These are phyloP conservation scores for Lagopus leucura DNA, from an alignment of 2,113 vertebrate species.

Conservation along the genomic window DNA sequence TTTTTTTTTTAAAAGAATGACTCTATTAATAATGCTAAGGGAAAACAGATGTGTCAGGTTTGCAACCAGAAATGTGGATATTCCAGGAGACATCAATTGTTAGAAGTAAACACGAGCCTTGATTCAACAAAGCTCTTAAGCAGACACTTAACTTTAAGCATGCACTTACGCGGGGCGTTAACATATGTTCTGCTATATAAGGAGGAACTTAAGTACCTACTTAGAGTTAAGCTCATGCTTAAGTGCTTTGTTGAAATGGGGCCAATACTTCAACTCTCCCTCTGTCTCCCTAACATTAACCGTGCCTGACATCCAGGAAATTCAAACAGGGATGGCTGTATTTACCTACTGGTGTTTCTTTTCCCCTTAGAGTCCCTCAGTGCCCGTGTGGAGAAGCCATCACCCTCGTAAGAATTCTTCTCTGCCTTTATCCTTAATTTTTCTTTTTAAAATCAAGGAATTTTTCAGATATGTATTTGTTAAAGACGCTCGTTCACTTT, in stretches of 20 bases:
- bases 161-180: constrained; percentile 55
- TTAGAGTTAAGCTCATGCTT: constrained; percentile 70
- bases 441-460: rapidly evolving
- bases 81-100: constrained; percentile 57
- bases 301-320: constrained; percentile 58
- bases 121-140: constrained; percentile 65
- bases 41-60: constrained; percentile 47
- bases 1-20: background rate
- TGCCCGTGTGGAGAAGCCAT: rapidly evolving
- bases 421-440: rapidly evolving
- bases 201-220: constrained; percentile 69
- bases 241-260: constrained; percentile 67
- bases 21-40: constrained; percentile 24
- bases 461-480: background rate
- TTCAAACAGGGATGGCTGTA: background rate
- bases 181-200: constrained; percentile 67
- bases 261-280: constrained; percentile 55
- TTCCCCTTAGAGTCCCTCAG: background rate
- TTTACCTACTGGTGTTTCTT: background rate
- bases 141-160: constrained; percentile 68
- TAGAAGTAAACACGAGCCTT: constrained; percentile 53
- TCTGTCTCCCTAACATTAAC: constrained; percentile 49
- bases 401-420: background rate
- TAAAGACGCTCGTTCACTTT: background rate
- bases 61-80: background rate